Base-by-base conservation (phyloP, 2,113 vertebrate species). In the Vombatus ursinus region DNA sequence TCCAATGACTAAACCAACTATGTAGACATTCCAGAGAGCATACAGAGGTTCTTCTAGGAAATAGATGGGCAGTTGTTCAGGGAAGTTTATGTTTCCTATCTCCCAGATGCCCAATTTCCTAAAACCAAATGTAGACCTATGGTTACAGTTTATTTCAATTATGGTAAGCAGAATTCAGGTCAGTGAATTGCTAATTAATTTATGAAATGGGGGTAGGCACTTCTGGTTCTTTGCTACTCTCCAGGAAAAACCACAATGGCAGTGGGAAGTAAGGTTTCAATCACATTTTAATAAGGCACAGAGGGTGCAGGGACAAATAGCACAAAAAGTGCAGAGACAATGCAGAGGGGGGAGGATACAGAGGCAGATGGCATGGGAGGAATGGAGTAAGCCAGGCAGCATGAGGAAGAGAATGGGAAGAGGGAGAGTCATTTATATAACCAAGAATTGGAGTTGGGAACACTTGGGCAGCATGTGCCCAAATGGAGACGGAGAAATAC, bases 11-110 rank as follows among this genome's bases (percentile, higher is more conserved):
- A 54, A 52, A 50, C 48, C 11, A 50, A 28, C 28, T 44, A 53
- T 31, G 51, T 48, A 6, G 84, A 49, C 84, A 22, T 50, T 24
- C 1, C 7, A 90, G 24, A n/a, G 2, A 92, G 84, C 47, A 53
- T 4, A 9, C 2, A 16, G 0, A 68, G 1, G n/a, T 84, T 8
- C 1, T 28, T 0, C 47, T 51, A 50, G 92, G 24, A 0, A 9
- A 9, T 1, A 8, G 50, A 31, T n/a, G 9, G 51, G 50, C 28
- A 52, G 9, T 52, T 14, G 25, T 8, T 1, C 93, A 51, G 5
- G 50, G 53, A 92, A 53, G 52, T 2, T 44, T n/a, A 9, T 31
- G 22, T 14, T 47, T n/a, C 61, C n/a, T 10, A 10, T 25, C 48
- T 28, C 57, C 16, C 14, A 49, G 51, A 9, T n/a, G 77, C 8